Evolutionary conservation across 2,113 vertebrate genomes (phyloP), one percentile per base, ranked within the genome.

Genomic region (Larimichthys polyactis): DNA sequence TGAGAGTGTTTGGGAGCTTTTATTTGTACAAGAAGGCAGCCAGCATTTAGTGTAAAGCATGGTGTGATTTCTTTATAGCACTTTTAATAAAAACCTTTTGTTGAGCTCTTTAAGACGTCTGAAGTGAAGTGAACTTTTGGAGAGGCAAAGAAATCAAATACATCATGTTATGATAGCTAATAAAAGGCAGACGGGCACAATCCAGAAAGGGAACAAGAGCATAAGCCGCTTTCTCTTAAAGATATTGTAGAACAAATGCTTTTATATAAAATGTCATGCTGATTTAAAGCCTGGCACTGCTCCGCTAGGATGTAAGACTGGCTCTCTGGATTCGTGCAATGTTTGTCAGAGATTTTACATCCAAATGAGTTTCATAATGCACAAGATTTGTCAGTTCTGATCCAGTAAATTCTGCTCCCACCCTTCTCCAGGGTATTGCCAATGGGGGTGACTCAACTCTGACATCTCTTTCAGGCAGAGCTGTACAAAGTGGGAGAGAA

Each of bases 361-460:
- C 63, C 82, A 77, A 62, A 82, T 72, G 43, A 78, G 29, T 76
- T 80, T 73, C 58, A 65, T 66, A 57, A 86, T 43, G 73, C 36
- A 52, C 71, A 74, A 83, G 54, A 75, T 70, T 11, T 24, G 89
- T 84, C 67, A 77, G 54, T 74, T 85, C 32, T 68, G 70, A 85
- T 52, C 27, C 71, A 40, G 74, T 73, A 62, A 85, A 48, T 64
- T 32, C 48, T 40, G 29, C 72, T 57, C 3, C n/a, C 15, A n/a
- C 29, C 43, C 60, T 20, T 19, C 17, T 9, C 8, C 22, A 24
- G 19, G 52, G 20, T 22, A 19, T 40, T 20, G 15, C 19, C 27
- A 16, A 65, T 22, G 20, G 51, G 19, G 24, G 43, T 10, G 19
- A 58, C 16, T 62, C 65, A 46, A 43, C 17, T 12, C 75, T 63